Base-by-base conservation (phyloP, 2,797 vertebrate species). In the Pseudomugil tenellus region DNA sequence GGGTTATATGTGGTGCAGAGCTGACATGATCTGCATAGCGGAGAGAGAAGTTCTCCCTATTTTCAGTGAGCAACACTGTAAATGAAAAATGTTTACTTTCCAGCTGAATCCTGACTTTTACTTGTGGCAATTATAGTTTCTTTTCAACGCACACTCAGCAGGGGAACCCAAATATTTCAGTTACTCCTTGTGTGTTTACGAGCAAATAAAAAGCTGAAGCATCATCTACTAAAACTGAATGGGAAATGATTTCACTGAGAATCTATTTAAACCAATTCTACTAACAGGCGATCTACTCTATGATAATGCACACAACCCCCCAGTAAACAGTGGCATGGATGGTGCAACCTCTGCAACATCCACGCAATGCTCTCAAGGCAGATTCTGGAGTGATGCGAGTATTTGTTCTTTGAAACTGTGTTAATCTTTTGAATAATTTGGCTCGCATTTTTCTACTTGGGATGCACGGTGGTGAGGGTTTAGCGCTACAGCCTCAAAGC, bases 231-330 rank as follows among this genome's bases (percentile, higher is more conserved):
- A 4, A 43, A 43, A n/a, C 41, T 76, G 70, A 79, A 86, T 68
- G 37, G 54, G 74, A 19, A 46, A 79, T 85, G 64, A 76, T 73
- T 79, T 77, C 65, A 70, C 62, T 34, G 51, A 48, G 60, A 81
- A 72, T 66, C 43, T 78, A 64, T 77, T 73, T 79, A 85, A 46
- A 86, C 84, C 79, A 77, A 69, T 83, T 80, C 59, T 26, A 49
- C 68, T 67, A 57, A 70, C 72, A 68, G 60, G 43, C 67, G 70
- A 79, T 83, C 41, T 39, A 26, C 72, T 74, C 43, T 2, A 0
- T 64, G 67, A 81, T 81, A 71, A 58, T 35, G 49, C 48, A 53
- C 29, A 59, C 55, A 71, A 28, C 34, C 12, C 43, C 16, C 58
- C 62, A n/a, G 59, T 62, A 34, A 51, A 31, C 35, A 57, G 35